These are phyloP conservation scores for Euschistus heros DNA, from an alignment of 1,140 invertebrate genomes.

Conservation along the genomic window DNA sequence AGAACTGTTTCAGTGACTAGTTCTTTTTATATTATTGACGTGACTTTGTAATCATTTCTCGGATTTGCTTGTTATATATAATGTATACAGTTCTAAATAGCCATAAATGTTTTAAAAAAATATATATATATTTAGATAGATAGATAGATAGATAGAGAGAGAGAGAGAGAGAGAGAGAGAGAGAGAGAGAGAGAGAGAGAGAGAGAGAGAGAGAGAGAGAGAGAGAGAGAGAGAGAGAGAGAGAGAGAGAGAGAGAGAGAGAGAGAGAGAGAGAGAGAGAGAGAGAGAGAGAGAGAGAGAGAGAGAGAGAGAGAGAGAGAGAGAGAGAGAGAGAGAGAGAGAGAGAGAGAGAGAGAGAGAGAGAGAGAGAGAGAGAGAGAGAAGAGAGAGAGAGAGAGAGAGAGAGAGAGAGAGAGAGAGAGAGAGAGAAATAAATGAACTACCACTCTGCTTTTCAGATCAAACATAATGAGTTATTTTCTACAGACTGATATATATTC, in stretches of 20 bases:
- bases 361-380: slow-evolving; percentile 13
- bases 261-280: slow-evolving; percentile 14
- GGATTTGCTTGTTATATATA: too few species aligned
- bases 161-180: slow-evolving; percentile 20
- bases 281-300: slow-evolving; percentile 14
- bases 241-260: slow-evolving; percentile 14
- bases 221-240: slow-evolving; percentile 12
- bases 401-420: slow-evolving; percentile 11
- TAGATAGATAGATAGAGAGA: slow-evolving; percentile 14
- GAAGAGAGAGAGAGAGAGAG: slow-evolving; percentile 8
- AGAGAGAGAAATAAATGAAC: slow-evolving; percentile 1
- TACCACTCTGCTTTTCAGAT: neutral
- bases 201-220: slow-evolving; percentile 15
- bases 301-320: slow-evolving; percentile 14
- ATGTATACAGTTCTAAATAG: too few species aligned
- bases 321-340: slow-evolving; percentile 14
- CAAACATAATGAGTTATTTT: too few species aligned
- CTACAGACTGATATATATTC: too few species aligned
- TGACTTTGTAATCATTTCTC: too few species aligned
- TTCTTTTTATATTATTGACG: too few species aligned
- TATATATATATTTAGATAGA: neutral
- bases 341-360: neutral
- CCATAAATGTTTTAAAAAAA: too few species aligned
- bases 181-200: slow-evolving; percentile 20
- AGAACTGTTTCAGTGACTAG: too few species aligned